Evolutionary conservation across 1,140 invertebrate genomes (phyloP), one percentile per base, ranked within the genome.

Genomic region (Copidosoma floridanum): DNA sequence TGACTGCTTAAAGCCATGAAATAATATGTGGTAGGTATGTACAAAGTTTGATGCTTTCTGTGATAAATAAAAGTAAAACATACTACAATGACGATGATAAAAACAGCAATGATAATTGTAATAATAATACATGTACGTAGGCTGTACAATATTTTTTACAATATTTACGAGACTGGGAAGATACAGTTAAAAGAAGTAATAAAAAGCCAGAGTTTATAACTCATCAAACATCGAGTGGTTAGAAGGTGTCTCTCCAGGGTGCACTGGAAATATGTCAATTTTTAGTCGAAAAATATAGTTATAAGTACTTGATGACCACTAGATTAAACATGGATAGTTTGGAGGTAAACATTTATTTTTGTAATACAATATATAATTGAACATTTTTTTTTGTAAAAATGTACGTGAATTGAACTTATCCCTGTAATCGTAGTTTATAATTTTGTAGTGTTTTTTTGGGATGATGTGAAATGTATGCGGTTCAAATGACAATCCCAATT

Each of bases 401-500:
- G n/a, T n/a, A n/a, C n/a, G n/a, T n/a, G n/a, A n/a, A n/a, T n/a
- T n/a, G n/a, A n/a, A n/a, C n/a, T n/a, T n/a, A n/a, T n/a, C n/a
- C n/a, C n/a, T n/a, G n/a, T n/a, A n/a, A n/a, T n/a, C n/a, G n/a
- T n/a, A n/a, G n/a, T n/a, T n/a, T n/a, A n/a, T n/a, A n/a, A n/a
- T n/a, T 46, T 64, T 60, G 21, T 21, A 57, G 57, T 29, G 57
- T 20, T 64, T 64, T 24, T 55, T 56, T 40, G 56, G 57, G 4
- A 51, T 60, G 44, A 60, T 64, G 46, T 23, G 57, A 3, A 37
- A 47, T 12, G 46, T 29, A 18, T 64, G 63, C 44, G 63, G 63
- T 16, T 44, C 24, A 2, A 64, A 60, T 26, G 63, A 64, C 14
- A 46, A 64, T 41, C 63, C 63, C 2, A 57, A 64, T 47, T 38